Percentiles rank a stretch among this genome's conserved stretches.
These are phyloP conservation scores for Heterodera filipjevi DNA, from an alignment of 2,888 invertebrate species.

Conservation along the genomic window DNA sequence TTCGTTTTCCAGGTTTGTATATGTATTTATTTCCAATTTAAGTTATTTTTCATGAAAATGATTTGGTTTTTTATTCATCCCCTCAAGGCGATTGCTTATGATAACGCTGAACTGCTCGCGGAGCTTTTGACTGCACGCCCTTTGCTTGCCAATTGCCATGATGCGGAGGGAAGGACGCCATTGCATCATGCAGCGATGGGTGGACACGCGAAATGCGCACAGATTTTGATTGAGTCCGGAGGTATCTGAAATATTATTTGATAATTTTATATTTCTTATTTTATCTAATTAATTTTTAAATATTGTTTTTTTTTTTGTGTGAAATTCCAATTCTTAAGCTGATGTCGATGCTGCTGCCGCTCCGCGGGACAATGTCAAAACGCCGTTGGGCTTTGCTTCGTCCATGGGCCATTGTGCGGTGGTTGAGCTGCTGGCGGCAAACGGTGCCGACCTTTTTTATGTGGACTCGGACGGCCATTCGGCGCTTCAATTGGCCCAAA, in stretches of 20 bases:
- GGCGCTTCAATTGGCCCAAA: conserved; percentile 76
- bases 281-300: conserved; percentile 8
- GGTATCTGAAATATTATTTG: conserved; percentile 64
- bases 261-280: no score
- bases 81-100: conserved; percentile 78
- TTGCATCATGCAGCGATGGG: conserved; percentile 38
- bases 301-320: not conserved
- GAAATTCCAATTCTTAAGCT: conserved; percentile 28
- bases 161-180: conserved; percentile 67
- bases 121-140: conserved; percentile 73
- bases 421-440: conserved; percentile 73
- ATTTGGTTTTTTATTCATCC: no score
- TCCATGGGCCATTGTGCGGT: conserved; percentile 80
- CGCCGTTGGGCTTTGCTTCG: conserved; percentile 80
- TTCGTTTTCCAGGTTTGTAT: conserved; percentile 41
- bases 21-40: no score
- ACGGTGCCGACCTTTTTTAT: conserved; percentile 72
- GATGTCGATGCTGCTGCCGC: conserved; percentile 42
- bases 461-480: conserved; percentile 76
- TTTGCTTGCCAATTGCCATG: conserved; percentile 68
- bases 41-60: not conserved
- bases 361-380: conserved; percentile 68
- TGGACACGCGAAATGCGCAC: conserved; percentile 71
- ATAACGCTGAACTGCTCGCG: conserved; percentile 82
- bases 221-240: conserved; percentile 76